Evolutionary conservation across 2,113 vertebrate species (phyloP).

Genomic region (Zosterops borbonicus): DNA sequence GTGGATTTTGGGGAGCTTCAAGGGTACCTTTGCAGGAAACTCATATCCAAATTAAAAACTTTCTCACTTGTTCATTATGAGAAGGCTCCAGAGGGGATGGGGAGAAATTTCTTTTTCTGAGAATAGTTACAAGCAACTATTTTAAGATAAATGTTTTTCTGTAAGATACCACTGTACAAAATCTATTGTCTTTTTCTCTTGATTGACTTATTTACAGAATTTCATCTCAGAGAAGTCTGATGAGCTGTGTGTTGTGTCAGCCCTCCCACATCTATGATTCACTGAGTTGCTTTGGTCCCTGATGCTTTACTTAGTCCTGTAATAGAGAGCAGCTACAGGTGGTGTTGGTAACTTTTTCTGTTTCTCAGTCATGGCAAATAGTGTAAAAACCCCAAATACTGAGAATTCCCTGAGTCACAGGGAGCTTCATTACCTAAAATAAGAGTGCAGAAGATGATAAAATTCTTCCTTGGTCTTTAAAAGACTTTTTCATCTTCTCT

Average conservation of each 20-base stretch:
- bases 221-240: background rate
- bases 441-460: background rate
- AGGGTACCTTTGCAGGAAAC: background rate
- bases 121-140: background rate
- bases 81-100: background rate
- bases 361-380: background rate
- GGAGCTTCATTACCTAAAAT: background rate
- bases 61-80: background rate
- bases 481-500: background rate
- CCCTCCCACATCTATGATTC: background rate
- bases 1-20: background rate
- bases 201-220: conserved; percentile 14
- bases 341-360: background rate
- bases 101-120: background rate
- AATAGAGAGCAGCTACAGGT: background rate
- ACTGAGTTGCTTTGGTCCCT: background rate
- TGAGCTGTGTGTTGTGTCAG: background rate
- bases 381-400: background rate
- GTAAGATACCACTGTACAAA: background rate
- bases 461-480: background rate
- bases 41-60: background rate
- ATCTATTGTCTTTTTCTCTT: background rate
- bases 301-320: background rate
- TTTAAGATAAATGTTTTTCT: background rate
- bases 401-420: background rate